phyloP scores from a whole-genome alignment of 2,797 vertebrate genomes.

The Stomatorhinus walkeri region DNA sequence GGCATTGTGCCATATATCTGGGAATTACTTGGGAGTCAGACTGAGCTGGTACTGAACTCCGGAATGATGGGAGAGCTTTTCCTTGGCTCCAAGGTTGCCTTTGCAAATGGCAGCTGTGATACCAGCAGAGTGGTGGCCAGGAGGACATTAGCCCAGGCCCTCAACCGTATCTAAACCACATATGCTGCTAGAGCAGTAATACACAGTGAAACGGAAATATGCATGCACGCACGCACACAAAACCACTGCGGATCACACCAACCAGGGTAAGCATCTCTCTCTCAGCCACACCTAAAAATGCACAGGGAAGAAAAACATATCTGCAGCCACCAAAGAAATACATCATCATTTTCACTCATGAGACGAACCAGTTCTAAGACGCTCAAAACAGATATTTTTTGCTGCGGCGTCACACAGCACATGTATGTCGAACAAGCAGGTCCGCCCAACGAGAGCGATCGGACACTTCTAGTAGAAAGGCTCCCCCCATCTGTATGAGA shows the following conservation, averaged over 20 bases:
- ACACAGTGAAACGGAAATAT: background rate
- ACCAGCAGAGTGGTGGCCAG: background rate
- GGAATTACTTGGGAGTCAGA: background rate
- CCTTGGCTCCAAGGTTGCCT: background rate
- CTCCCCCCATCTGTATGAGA: slow-evolving; percentile 15
- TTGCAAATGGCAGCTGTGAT: background rate
- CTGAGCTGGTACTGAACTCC: background rate
- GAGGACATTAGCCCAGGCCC: background rate
- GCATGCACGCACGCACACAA: background rate
- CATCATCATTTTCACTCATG: background rate
- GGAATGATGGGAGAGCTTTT: background rate
- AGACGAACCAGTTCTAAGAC: background rate
- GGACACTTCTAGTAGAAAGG: background rate
- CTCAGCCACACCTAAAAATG: background rate
- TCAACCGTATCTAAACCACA: background rate
- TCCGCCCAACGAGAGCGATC: background rate
- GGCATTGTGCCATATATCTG: background rate
- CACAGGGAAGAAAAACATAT: background rate
- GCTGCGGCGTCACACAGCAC: background rate
- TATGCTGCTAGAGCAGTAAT: background rate
- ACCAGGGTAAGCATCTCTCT: background rate
- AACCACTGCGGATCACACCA: background rate
- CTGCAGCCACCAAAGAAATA: background rate
- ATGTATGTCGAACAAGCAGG: background rate
- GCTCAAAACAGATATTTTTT: background rate